These are phyloP conservation scores for Cossypha polioptera DNA, from an alignment of 2,797 vertebrate genomes.

Conservation along the genomic window DNA sequence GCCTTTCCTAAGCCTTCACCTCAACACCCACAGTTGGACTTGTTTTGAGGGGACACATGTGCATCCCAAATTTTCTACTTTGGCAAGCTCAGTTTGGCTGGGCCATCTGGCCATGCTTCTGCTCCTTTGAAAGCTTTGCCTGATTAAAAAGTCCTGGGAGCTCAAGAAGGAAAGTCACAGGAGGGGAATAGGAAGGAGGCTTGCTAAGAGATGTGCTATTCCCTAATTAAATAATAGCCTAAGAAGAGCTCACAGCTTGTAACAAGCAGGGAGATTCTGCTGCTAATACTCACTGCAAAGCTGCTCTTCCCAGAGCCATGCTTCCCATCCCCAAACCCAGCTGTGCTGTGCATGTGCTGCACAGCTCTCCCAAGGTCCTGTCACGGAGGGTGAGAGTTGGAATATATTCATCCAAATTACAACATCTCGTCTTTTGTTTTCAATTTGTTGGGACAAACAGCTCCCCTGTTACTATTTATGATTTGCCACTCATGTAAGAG, in stretches of 20 bases:
- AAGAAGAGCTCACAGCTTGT: slow-evolving; percentile 26
- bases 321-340: background rate
- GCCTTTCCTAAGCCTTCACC: background rate
- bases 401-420: background rate
- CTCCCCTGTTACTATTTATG: background rate
- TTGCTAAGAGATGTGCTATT: background rate
- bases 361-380: background rate
- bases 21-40: background rate
- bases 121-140: slow-evolving; percentile 8
- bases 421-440: background rate
- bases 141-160: slow-evolving; percentile 18
- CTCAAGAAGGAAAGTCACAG: background rate
- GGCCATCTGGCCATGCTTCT: slow-evolving; percentile 3
- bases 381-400: background rate
- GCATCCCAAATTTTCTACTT: background rate
- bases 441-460: background rate
- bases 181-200: background rate
- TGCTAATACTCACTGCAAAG: background rate
- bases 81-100: background rate
- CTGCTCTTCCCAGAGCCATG: background rate
- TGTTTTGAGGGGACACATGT: background rate
- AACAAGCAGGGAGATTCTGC: background rate
- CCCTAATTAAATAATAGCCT: background rate
- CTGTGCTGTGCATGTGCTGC: background rate
- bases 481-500: background rate